Base-by-base conservation (phyloP, 2,888 invertebrate genomes). In the Chromoteleia sp. region DNA sequence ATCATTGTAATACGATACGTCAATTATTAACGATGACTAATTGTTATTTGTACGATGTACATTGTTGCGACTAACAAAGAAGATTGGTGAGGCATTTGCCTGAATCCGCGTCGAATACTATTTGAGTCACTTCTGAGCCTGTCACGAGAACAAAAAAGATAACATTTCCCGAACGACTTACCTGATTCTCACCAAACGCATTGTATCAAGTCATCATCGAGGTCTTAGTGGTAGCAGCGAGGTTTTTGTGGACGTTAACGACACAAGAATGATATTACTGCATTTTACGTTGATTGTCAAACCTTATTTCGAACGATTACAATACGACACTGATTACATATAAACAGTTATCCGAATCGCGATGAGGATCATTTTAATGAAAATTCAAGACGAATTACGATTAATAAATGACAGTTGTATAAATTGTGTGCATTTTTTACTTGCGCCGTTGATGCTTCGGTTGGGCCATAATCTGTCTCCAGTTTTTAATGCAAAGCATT, bases 141-240 rank as follows among this genome's bases (percentile, higher is more conserved):
- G 21, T 84, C 81, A 61, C 78, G 74, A 80, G 7, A 61, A 36
- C 43, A 41, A 59, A 48, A 59, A 48, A 25, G 21, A 48, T 43
- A 21, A 79, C 61, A 83, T 85, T 84, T 80, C 84, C 84, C 82
- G 82, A 58, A 54, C 82, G 75, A 87, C 82, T 83, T 82, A 86
- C 81, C 83, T 83, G 82, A 86, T 83, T 84, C 83, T 85, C 84
- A 86, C 84, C 76, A 81, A 85, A 83, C 82, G 84, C 85, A 85
- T 85, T 83, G 83, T 85, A 87, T 83, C 52, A 78, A 85, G 86
- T 83, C 85, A 85, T 84, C 83, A 81, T 82, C 82, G 85, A 81
- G 83, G 81, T 83, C 83, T 71, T 83, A 79, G 76, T 74, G 79
- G 52, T 79, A 61, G 77, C 54, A 48, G 59, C 65, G 65, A 68